Conservation (phyloP, 1,140 invertebrate genomes). For the Epicauta chinensis region DNA sequence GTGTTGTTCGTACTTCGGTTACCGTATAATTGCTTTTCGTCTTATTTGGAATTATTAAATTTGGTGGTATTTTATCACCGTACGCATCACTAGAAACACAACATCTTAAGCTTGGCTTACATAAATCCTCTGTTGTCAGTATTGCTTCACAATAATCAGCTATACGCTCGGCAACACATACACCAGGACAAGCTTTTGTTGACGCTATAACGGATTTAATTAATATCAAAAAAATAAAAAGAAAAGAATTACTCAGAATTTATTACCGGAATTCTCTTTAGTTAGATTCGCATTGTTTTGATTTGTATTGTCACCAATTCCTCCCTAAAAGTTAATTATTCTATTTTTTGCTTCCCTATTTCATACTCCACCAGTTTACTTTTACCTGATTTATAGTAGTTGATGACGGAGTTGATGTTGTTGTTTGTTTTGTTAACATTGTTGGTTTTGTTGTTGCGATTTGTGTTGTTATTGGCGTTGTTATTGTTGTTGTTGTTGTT, state of each 20-base stretch:
- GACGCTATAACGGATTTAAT: constrained; percentile 13
- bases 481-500: constrained; percentile 34
- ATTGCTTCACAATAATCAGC: constrained; percentile 81
- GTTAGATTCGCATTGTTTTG: constrained; percentile 16
- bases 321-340: constrained; percentile 23
- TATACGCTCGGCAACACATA: constrained; percentile 74
- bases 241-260: not conserved
- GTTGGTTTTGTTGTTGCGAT: constrained; percentile 41
- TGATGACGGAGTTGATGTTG: constrained; percentile 38
- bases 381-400: constrained; percentile 28
- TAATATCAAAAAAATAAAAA: not conserved
- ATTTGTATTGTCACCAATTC: constrained; percentile 11
- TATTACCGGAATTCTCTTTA: constrained; percentile 9
- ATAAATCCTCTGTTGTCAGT: constrained; percentile 60
- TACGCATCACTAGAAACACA: constrained; percentile 70
- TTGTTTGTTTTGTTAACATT: constrained; percentile 35
- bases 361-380: not conserved
- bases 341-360: no score
- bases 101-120: constrained; percentile 63
- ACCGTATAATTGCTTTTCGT: constrained; percentile 44
- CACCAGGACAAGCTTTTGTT: constrained; percentile 62
- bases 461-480: constrained; percentile 41
- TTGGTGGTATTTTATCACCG: constrained; percentile 59
- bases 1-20: constrained; percentile 39
- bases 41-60: constrained; percentile 61